These are phyloP conservation scores for Chondrilla cf. caribensis DNA, from an alignment of 37 sponge, comb jelly and placozoan species.

Conservation along the genomic window DNA sequence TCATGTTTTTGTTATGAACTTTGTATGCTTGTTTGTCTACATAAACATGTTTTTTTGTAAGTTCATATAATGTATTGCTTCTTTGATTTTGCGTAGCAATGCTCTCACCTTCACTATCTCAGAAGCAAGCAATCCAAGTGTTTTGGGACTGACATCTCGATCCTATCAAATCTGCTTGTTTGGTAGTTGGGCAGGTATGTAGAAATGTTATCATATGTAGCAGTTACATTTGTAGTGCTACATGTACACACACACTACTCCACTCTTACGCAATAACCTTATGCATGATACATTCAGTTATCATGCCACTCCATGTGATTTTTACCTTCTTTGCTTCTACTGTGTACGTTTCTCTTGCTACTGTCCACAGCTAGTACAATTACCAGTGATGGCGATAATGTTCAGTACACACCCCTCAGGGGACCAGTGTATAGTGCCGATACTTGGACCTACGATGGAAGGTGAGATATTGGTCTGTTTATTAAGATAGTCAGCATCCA, in stretches of 20 bases:
- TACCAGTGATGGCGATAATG: slow-evolving; percentile 3
- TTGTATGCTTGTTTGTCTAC: no score
- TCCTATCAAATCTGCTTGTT: slow-evolving; percentile 44
- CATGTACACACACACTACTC: background rate
- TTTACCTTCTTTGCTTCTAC: no score
- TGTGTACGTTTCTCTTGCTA: no score
- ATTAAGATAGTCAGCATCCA: no score
- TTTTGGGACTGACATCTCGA: background rate
- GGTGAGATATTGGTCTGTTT: slow-evolving; percentile 19
- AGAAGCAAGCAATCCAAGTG: background rate
- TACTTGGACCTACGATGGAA: slow-evolving; percentile 73
- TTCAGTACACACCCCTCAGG: slow-evolving; percentile 23
- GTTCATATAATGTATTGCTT: background rate
- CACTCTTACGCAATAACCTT: no score
- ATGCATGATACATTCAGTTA: no score
- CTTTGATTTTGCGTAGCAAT: background rate
- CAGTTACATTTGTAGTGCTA: background rate
- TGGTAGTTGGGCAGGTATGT: slow-evolving; percentile 49
- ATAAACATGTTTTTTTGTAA: background rate
- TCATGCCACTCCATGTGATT: no score
- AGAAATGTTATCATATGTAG: background rate
- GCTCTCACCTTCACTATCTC: slow-evolving; percentile 2
- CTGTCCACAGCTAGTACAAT: slow-evolving; percentile 31
- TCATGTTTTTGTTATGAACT: background rate
- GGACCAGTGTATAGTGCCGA: slow-evolving; percentile 18